These are phyloP conservation scores for Mormyrus hasselquistii DNA, from an alignment of 2,797 vertebrate species.

Conservation along the genomic window DNA sequence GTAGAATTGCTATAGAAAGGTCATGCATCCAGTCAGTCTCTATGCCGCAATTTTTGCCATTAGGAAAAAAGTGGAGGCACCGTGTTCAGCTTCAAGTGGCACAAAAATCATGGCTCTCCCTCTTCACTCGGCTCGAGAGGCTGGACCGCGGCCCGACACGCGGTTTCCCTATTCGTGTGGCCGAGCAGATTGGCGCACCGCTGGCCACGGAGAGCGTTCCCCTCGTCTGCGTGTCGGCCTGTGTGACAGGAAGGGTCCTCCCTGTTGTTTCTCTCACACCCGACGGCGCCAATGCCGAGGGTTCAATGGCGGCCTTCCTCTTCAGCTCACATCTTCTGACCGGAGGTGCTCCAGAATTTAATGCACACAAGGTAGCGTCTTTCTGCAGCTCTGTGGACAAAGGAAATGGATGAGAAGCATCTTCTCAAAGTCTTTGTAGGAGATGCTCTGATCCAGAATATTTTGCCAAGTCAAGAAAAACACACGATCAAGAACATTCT, in stretches of 20 bases:
- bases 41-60: constrained; percentile 23
- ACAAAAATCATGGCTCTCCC: background rate
- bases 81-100: background rate
- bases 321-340: background rate
- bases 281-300: background rate
- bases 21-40: constrained; percentile 25
- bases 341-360: background rate
- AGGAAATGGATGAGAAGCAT: background rate
- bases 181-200: background rate
- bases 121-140: constrained; percentile 13
- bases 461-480: background rate
- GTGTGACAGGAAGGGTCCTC: background rate
- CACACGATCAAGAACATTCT: background rate
- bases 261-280: background rate
- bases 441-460: background rate
- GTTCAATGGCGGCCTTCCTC: background rate
- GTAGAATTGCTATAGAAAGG: constrained; percentile 38
- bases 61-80: constrained; percentile 12
- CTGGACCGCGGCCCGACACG: background rate
- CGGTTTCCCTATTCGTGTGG: background rate
- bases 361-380: background rate
- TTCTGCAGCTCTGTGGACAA: background rate
- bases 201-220: background rate
- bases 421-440: background rate
- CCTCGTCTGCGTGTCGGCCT: background rate